Evolutionary conservation across 1,140 invertebrate genomes (phyloP), one percentile per base, ranked within the genome.

Genomic region (Euura saliciscinereae): DNA sequence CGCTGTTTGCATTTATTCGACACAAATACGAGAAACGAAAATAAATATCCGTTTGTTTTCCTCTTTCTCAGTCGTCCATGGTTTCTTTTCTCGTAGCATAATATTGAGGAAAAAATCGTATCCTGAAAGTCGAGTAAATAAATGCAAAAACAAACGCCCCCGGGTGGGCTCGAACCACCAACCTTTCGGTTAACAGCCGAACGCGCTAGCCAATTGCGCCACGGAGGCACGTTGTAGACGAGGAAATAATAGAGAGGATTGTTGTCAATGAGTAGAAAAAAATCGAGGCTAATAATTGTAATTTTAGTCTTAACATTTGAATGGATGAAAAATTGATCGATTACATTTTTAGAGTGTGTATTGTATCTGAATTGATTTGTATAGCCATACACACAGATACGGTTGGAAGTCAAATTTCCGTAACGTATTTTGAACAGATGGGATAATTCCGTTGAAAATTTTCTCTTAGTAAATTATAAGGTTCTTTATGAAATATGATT

Each of bases 161-260:
- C 88, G 89, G 93, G 93, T 94, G 92, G 93, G 91, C 91, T 94
- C 91, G 93, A 94, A 94, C 93, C 92, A 94, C 93, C 93, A 94
- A 94, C 93, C 93, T 94, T 93, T 94, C 92, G 93, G 93, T 94
- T 94, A 94, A 94, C 93, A 94, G 93, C 93, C 93, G 93, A 94
- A 94, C 93, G 93, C 93, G 93, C 93, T 93, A 93, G 89, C 92
- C 92, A 85, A 91, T 92, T 92, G 92, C 92, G 92, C 92, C 92
- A 93, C 92, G 91, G 91, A 93, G 92, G 92, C 92, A 59, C 51
- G 51, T 59, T n/a, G 51, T 3, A 0, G 10, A 1, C 13, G 2
- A 0, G 0, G 3, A 3, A 3, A 59, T 6, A 11, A 59, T n/a
- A 59, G 13, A 59, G 8, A 11, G 51, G 3, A 1, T 59, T 11